A percentile compares a stretch with the other conserved stretches of the same genome.
These are phyloP conservation scores for Micropoecilia bifurca DNA, from an alignment of 2,797 vertebrate species.

Conservation along the genomic window DNA sequence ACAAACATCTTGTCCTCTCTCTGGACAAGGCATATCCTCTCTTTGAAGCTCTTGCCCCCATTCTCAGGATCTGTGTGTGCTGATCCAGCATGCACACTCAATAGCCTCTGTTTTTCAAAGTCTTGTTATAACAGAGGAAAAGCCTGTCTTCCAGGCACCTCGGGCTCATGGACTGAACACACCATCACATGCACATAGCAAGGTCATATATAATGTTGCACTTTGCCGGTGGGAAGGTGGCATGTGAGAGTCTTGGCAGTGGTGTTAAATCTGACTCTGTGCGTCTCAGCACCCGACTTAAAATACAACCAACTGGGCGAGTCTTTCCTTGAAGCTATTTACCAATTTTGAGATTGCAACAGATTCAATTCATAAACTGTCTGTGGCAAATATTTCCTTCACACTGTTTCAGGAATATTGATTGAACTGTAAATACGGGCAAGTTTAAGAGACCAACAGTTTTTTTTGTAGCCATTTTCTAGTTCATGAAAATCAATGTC, in stretches of 20 bases:
- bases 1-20: conserved; percentile 12
- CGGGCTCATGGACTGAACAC: conserved; percentile 4
- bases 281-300: conserved; percentile 17
- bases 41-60: conserved; percentile 18
- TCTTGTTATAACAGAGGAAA: conserved; percentile 34
- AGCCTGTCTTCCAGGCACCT: conserved; percentile 15
- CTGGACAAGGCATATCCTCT: conserved; percentile 6
- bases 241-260: conserved; percentile 18
- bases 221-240: conserved; percentile 17
- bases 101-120: conserved; percentile 42
- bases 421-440: not conserved
- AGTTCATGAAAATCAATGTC: not conserved
- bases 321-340: conserved; percentile 19
- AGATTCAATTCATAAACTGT: conserved; percentile 33
- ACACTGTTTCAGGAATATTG: not conserved
- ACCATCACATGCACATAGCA: not conserved
- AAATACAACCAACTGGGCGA: conserved; percentile 9
- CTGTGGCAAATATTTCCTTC: conserved; percentile 29
- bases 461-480: not conserved
- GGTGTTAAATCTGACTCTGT: conserved; percentile 37
- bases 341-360: conserved; percentile 18
- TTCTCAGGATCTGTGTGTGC: conserved; percentile 22
- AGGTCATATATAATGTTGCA: conserved; percentile 8
- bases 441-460: not conserved
- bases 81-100: conserved; percentile 39